phyloP scores from a whole-genome alignment of 2,797 vertebrate genomes.

The Hafferia zeledoni region DNA sequence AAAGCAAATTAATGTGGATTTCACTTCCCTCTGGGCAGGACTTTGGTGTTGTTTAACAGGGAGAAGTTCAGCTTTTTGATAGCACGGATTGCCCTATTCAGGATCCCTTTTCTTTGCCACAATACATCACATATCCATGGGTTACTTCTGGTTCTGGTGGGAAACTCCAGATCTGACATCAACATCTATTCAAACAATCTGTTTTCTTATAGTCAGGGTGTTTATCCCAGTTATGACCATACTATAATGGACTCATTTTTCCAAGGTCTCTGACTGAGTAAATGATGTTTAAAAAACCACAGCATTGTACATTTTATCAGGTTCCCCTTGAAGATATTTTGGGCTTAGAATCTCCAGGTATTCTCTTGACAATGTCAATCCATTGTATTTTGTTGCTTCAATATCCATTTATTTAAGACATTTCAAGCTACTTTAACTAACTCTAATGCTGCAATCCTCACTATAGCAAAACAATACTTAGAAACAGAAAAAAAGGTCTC shows the following conservation, averaged over 20 bases:
- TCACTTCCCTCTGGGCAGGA: not conserved
- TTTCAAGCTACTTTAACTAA: not conserved
- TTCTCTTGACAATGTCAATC: not conserved
- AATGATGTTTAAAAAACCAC: not conserved
- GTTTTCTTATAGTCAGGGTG: not conserved
- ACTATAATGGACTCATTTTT: not conserved
- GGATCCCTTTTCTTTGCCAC: not conserved
- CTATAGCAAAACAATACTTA: not conserved
- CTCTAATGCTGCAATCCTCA: not conserved
- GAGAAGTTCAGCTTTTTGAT: not conserved
- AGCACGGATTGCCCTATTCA: not conserved
- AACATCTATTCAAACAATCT: not conserved
- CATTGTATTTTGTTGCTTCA: not conserved
- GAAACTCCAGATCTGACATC: not conserved
- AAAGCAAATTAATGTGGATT: not conserved
- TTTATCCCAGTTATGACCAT: not conserved
- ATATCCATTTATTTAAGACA: not conserved
- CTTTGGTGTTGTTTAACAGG: not conserved
- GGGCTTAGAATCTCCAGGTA: not conserved
- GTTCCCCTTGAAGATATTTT: not conserved
- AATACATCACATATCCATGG: accelerated
- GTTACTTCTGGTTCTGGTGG: not conserved
- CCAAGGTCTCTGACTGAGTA: not conserved
- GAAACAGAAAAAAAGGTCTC: not conserved
- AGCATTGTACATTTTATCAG: not conserved